These are phyloP conservation scores for Leucania comma DNA, from an alignment of 2,888 invertebrate genomes.

Conservation along the genomic window DNA sequence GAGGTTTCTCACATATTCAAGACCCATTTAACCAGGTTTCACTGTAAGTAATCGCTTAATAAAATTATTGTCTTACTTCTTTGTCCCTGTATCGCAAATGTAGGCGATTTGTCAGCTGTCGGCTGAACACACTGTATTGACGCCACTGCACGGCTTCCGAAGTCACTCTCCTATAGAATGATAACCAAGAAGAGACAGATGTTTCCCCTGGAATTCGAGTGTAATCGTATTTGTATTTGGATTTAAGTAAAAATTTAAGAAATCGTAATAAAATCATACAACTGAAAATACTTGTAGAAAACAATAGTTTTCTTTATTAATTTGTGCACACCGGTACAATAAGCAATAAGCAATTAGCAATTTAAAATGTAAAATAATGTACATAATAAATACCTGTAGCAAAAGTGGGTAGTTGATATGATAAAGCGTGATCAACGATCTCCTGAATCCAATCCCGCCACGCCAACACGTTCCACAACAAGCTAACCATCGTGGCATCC, in stretches of 20 bases:
- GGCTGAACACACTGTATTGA: slow-evolving; percentile 84
- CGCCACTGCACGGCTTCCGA: slow-evolving; percentile 85
- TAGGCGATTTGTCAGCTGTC: slow-evolving; percentile 78
- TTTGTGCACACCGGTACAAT: no score
- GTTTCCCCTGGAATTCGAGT: slow-evolving; percentile 56
- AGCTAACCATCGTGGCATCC: slow-evolving; percentile 85
- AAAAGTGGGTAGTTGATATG: slow-evolving; percentile 57
- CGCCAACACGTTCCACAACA: slow-evolving; percentile 86
- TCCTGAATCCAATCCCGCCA: slow-evolving; percentile 87
- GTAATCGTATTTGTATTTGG: background rate
- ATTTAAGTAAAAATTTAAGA: background rate
- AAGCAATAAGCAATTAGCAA: no score
- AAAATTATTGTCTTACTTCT: slow-evolving; percentile 67
- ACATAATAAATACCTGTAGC: slow-evolving; percentile 61
- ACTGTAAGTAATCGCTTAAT: no score
- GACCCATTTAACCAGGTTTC: no score
- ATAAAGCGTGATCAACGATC: slow-evolving; percentile 76
- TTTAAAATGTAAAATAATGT: no score
- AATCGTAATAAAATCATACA: background rate
- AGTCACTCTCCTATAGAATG: slow-evolving; percentile 75
- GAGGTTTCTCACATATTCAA: no score
- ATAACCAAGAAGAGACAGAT: slow-evolving; percentile 74
- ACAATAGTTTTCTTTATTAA: no score
- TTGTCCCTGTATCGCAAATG: slow-evolving; percentile 79
- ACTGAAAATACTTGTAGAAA: no score